Base-by-base conservation (phyloP, 23 tunicate species). In the Halocynthia aurantium region DNA sequence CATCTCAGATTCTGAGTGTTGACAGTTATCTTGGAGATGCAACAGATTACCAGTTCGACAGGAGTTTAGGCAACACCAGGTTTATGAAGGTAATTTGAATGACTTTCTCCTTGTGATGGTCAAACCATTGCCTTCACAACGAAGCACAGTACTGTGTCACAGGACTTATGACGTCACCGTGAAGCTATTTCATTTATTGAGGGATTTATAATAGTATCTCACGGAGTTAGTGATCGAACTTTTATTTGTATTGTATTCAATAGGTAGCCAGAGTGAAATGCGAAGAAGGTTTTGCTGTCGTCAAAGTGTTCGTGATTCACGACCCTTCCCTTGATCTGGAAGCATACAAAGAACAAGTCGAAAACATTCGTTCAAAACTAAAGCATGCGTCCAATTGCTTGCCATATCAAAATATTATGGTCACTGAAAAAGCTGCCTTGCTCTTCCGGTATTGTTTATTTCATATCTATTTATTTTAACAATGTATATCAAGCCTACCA, bases 21-120 rank as follows among this genome's bases (percentile, higher is more conserved):
- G 99, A 94, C 62, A 84, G 84, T 73, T 94, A 81, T 81, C 77
- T 94, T 20, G 84, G 86, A 51, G 94, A 88, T 84, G 83, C 85
- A 50, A 75, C 82, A 8, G 81, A 88, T 9, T 85, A 69, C 53
- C 62, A 81, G 8, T 84, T 73, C 67, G 87, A 84, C 50, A 88
- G 82, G 61, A 85, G 87, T 60, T 55, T 94, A 55, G 99, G 99
- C 40, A 88, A 90, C 77, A 94, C 99, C 6, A 81, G 99, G 50
- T 94, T 94, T 77, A 94, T 94, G 99, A 94, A 94, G 81, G 83
- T 80, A 44, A 70, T 20, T 15, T 22, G 15, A 44, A 0, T 72
- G 50, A 10, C 2, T n/a, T 51, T 22, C 77, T 4, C 4, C 18
- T 2, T 72, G 68, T 50, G 17, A 5, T 11, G 44, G 44, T 31